Evolutionary conservation across 2,797 vertebrate genomes (phyloP).

Genomic region (Lagodon rhomboides): DNA sequence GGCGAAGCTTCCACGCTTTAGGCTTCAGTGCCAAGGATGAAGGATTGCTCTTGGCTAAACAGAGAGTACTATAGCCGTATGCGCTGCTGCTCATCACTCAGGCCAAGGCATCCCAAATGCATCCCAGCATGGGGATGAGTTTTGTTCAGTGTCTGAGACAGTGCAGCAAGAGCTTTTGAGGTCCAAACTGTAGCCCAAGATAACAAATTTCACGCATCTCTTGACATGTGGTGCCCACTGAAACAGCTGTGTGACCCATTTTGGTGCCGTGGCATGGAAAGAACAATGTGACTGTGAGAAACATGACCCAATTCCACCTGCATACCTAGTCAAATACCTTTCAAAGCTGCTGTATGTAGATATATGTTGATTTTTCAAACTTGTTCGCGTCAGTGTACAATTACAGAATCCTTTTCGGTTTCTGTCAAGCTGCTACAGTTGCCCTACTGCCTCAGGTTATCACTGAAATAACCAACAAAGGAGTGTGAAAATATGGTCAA

Average conservation of each 20-base stretch:
- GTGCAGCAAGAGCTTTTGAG: constrained; percentile 14
- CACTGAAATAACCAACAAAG: constrained; percentile 19
- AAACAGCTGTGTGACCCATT: constrained; percentile 58
- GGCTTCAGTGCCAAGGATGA: constrained; percentile 37
- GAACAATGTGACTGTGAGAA: neutral
- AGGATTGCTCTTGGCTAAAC: constrained; percentile 39
- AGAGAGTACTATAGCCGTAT: constrained; percentile 39
- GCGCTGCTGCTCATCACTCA: constrained; percentile 32
- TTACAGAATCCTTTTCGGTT: neutral
- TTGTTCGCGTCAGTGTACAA: neutral
- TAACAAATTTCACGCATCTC: constrained; percentile 40
- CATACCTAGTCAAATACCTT: constrained; percentile 12
- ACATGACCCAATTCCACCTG: neutral
- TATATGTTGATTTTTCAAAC: constrained; percentile 1
- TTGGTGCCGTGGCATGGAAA: constrained; percentile 13
- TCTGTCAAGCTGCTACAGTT: constrained; percentile 16
- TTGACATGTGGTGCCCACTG: constrained; percentile 23
- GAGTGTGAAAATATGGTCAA: neutral
- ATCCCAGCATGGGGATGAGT: constrained; percentile 42
- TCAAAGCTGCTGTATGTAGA: constrained; percentile 6
- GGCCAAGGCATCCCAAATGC: constrained; percentile 46
- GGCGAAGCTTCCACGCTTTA: constrained; percentile 40
- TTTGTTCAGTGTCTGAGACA: constrained; percentile 26
- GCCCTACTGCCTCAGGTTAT: constrained; percentile 17
- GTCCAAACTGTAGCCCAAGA: constrained; percentile 28